A percentile compares a stretch with the other conserved stretches of the same genome.
phyloP scores from a whole-genome alignment of 2,113 vertebrate genomes.

The Bubo blakistoni region DNA sequence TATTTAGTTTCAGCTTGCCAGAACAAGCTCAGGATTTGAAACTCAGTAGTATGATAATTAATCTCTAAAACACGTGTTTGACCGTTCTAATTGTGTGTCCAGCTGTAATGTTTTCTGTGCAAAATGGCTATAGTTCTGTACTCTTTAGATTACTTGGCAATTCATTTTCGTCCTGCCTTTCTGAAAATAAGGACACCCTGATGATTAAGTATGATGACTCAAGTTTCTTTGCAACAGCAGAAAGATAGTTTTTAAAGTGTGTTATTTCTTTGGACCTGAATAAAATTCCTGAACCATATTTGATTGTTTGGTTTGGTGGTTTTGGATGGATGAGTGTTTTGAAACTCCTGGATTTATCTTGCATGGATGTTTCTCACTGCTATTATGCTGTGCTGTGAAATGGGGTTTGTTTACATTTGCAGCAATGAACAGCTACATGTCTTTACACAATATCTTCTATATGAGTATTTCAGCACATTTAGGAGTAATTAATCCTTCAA shows the following conservation, averaged over 20 bases:
- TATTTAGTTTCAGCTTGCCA: background rate
- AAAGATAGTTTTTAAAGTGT: background rate
- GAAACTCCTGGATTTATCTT: background rate
- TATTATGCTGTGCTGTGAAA: background rate
- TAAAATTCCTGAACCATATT: background rate
- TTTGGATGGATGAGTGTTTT: background rate
- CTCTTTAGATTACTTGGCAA: background rate
- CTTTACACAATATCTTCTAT: background rate
- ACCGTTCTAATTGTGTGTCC: background rate
- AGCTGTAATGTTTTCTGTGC: background rate
- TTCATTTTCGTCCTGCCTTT: background rate
- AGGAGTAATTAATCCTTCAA: background rate
- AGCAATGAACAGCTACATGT: background rate
- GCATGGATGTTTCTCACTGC: background rate
- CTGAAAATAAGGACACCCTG: background rate
- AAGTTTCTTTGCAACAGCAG: background rate
- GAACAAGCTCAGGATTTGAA: background rate
- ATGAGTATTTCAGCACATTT: background rate
- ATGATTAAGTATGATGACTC: background rate
- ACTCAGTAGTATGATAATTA: background rate
- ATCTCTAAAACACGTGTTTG: background rate
- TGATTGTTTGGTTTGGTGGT: background rate
- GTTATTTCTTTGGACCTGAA: background rate
- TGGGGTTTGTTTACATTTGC: background rate
- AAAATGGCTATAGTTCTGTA: background rate